Evolutionary conservation across 2,797 vertebrate species (phyloP).

Genomic region (Sebastes reedi): DNA sequence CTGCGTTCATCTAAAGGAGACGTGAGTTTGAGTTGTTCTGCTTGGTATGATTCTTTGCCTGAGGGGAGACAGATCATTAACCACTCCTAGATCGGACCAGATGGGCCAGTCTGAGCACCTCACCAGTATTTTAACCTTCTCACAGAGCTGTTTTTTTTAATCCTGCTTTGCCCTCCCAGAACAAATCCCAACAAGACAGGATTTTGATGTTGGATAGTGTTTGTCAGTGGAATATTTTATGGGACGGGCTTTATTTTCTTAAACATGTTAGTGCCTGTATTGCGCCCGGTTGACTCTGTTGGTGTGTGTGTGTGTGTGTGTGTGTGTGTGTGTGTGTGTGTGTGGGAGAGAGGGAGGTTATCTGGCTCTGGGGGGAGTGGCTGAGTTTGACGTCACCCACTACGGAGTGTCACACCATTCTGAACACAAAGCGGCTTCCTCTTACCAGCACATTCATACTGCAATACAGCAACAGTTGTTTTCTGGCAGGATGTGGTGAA

Average conservation of each 20-base stretch:
- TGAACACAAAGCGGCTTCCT: conserved; percentile 71
- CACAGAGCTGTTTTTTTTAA: not conserved
- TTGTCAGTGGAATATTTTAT: conserved; percentile 25
- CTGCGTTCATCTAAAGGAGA: not conserved
- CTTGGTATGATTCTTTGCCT: not conserved
- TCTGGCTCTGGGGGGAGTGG: conserved; percentile 69
- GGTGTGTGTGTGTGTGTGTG: not conserved
- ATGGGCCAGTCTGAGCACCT: conserved; percentile 22
- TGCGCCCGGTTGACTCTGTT: not conserved
- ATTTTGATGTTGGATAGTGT: not conserved
- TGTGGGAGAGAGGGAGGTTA: not conserved
- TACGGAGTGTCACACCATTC: conserved; percentile 80
- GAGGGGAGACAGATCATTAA: not conserved
- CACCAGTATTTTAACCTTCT: not conserved
- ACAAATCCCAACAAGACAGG: conserved; percentile 22
- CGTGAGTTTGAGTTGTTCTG: not conserved
- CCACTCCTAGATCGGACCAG: not conserved
- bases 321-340: not conserved
- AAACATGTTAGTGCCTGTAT: conserved; percentile 41
- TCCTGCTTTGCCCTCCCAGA: not conserved
- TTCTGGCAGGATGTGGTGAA: conserved; percentile 35
- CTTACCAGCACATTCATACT: conserved; percentile 42
- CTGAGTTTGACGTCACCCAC: conserved; percentile 72
- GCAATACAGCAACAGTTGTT: conserved; percentile 11
- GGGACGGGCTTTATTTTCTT: conserved; percentile 3